Base-by-base conservation (phyloP, 2,113 vertebrate genomes). In the Sisor rabdophorus region DNA sequence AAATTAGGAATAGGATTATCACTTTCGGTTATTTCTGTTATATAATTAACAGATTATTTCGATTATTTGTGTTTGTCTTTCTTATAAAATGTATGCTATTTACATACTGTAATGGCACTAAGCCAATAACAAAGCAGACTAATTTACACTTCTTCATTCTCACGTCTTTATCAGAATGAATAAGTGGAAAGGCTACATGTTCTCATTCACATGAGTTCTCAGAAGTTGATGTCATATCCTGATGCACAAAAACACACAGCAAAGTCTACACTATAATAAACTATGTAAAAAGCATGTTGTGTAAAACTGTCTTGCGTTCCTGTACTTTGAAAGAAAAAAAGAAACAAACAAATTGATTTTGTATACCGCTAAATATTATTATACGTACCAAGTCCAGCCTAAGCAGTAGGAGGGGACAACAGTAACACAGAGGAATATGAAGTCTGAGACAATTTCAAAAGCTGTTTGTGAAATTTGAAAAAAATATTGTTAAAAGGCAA, bases 311-410 rank as follows among this genome's bases (percentile, higher is more conserved):
- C 26, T 36, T 16, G 52, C 36, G 16, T 32, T 76, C 55, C 67
- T 61, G 20, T 52, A 36, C 3, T 24, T 10, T 40, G 32, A 44
- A 59, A 48, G 59, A 73, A 19, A 70, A 53, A 20, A 61, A 65
- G 20, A 30, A 10, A 36, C 17, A 63, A 65, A 65, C 63, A 47
- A 16, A 77, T 26, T 53, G 20, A 60, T 60, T 58, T 20, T 77
- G 65, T 77, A 4, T 77, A 77, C 55, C 36, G 44, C 50, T 77
- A 70, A 77, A 77, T 28, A 70, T 53, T 28, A 70, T 53, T 53
- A 75, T 60, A 24, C 12, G 20, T 10, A 69, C 20, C 65, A 53
- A 44, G 75, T 53, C 65, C 65, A 71, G 75, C 65, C 75, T 77
- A 36, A 52, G 3, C 15, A 20, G 75, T 36, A 77, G 75, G 75